A percentile compares a stretch with the other conserved stretches of the same genome.
phyloP scores from a whole-genome alignment of 2,113 vertebrate genomes.

The Sclerurus mexicanus region DNA sequence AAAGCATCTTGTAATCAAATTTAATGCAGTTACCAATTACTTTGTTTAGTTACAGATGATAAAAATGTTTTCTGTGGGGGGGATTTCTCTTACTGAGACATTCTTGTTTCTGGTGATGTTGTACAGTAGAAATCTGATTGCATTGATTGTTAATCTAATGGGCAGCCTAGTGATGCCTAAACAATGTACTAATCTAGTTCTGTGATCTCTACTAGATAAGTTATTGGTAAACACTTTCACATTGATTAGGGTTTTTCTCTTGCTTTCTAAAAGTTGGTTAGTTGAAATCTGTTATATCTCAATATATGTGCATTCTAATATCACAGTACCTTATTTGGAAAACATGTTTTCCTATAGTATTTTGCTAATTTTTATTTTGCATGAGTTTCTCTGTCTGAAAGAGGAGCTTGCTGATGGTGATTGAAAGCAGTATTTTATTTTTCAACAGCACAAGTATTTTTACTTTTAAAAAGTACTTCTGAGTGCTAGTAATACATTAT shows the following conservation, averaged over 20 bases:
- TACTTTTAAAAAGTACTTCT: not conserved
- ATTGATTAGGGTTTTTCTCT: not conserved
- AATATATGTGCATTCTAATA: not conserved
- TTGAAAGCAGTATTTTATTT: not conserved
- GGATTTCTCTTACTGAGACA: not conserved
- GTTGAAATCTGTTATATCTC: not conserved
- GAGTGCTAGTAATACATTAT: not conserved
- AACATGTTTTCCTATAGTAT: not conserved
- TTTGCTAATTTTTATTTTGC: not conserved
- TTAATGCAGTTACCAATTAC: not conserved
- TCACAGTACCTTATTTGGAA: not conserved
- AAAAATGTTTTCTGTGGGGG: not conserved
- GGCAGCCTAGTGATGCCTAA: not conserved
- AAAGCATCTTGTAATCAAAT: not conserved
- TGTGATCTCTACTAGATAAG: not conserved
- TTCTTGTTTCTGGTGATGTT: not conserved
- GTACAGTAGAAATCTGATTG: not conserved
- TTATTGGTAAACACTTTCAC: not conserved
- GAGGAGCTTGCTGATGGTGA: not conserved
- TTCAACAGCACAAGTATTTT: not conserved
- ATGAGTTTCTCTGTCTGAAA: not conserved
- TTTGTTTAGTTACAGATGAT: not conserved
- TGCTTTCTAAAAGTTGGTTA: not conserved
- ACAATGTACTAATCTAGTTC: not conserved
- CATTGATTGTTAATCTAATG: not conserved